A percentile compares a stretch with the other conserved stretches of the same genome.
These are phyloP conservation scores for Poecilia gillii DNA, from an alignment of 2,797 vertebrate species.

Conservation along the genomic window DNA sequence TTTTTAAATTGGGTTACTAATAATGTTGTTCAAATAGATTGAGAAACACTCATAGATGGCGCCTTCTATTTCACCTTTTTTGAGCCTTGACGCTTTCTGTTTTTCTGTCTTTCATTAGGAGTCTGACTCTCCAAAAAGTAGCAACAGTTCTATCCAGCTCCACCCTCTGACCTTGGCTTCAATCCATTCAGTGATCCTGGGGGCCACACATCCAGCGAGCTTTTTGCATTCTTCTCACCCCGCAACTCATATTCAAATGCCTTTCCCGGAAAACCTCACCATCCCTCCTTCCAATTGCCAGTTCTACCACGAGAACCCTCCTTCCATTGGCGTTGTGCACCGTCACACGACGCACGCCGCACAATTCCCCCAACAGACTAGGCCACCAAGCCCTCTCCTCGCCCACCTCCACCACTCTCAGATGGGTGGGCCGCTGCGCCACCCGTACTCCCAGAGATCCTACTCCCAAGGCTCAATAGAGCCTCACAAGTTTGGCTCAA, in stretches of 20 bases:
- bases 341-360: conserved; percentile 64
- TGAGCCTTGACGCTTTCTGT: not conserved
- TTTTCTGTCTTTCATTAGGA: conserved; percentile 54
- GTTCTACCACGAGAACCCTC: conserved; percentile 75
- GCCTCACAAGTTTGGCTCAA: conserved; percentile 75
- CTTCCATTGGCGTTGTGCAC: conserved; percentile 72
- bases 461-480: conserved; percentile 71
- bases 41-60: not conserved
- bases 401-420: conserved; percentile 78
- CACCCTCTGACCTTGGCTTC: conserved; percentile 59
- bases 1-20: not conserved
- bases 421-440: conserved; percentile 70
- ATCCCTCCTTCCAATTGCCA: conserved; percentile 75
- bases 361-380: conserved; percentile 60
- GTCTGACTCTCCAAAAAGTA: conserved; percentile 68
- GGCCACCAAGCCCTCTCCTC: conserved; percentile 70
- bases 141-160: conserved; percentile 53
- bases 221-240: conserved; percentile 57
- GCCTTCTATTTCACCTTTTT: not conserved
- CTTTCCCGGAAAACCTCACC: conserved; percentile 63
- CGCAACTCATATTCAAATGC: conserved; percentile 66
- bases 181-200: conserved; percentile 64
- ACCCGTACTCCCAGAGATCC: conserved; percentile 67
- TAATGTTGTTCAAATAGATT: not conserved
- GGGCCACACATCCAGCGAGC: conserved; percentile 57